These are phyloP conservation scores for Vipera latastei DNA, from an alignment of 2,797 vertebrate genomes.

Conservation along the genomic window DNA sequence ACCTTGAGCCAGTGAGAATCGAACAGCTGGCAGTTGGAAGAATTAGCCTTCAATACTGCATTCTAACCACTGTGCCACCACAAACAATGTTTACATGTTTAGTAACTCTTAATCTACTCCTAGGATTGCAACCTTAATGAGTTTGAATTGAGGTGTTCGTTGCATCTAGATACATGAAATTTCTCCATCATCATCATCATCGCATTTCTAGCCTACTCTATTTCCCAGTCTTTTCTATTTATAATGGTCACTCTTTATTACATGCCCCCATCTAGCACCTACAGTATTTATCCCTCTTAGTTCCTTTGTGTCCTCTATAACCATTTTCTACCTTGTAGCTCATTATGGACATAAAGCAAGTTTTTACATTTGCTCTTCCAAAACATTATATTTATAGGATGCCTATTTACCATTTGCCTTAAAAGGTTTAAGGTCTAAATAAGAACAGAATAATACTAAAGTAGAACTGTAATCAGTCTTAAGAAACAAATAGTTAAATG, in stretches of 20 bases:
- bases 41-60: too few species aligned
- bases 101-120: background rate
- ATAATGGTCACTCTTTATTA: background rate
- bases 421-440: background rate
- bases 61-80: too few species aligned
- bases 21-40: too few species aligned
- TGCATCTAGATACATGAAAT: background rate
- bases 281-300: background rate
- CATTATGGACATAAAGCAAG: background rate
- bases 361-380: background rate
- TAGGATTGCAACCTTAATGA: background rate
- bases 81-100: background rate
- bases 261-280: background rate
- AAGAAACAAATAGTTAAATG: conserved; percentile 1
- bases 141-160: background rate
- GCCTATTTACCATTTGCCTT: background rate
- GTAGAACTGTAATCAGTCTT: background rate
- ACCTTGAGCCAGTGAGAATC: too few species aligned
- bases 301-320: background rate
- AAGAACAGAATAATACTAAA: conserved; percentile 2
- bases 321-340: background rate
- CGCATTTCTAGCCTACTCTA: background rate
- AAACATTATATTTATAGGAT: background rate
- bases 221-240: background rate
- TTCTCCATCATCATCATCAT: background rate